Evolutionary conservation across 2,888 invertebrate genomes (phyloP).

Genomic region (Catocala nupta): DNA sequence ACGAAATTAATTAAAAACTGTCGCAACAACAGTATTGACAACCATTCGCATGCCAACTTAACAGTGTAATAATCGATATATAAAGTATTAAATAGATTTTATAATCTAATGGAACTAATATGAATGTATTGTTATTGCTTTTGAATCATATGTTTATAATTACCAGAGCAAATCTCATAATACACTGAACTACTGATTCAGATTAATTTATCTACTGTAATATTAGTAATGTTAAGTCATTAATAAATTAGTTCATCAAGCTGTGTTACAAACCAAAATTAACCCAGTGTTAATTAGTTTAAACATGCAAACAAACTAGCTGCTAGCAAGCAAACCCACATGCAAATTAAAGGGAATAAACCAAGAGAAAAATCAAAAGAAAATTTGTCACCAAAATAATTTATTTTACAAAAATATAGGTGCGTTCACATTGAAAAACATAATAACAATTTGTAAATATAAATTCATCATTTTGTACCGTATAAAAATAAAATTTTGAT

Average conservation of each 20-base stretch:
- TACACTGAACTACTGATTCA: background rate
- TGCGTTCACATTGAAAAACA: slow-evolving; percentile 44
- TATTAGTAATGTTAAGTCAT: slow-evolving; percentile 7
- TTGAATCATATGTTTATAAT: slow-evolving; percentile 3
- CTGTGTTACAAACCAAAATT: slow-evolving; percentile 18
- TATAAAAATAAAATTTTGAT: slow-evolving; percentile 26
- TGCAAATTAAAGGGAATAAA: slow-evolving; percentile 51
- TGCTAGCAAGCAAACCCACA: slow-evolving; percentile 56
- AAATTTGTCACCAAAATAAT: slow-evolving; percentile 66
- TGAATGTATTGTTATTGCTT: slow-evolving; percentile 22
- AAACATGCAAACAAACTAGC: slow-evolving; percentile 48
- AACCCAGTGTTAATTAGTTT: slow-evolving; percentile 21
- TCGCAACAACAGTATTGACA: slow-evolving; percentile 21
- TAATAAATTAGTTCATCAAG: slow-evolving; percentile 6
- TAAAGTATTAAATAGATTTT: slow-evolving; percentile 1
- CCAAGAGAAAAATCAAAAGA: slow-evolving; percentile 55
- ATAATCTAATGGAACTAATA: slow-evolving; percentile 6
- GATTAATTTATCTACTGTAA: background rate
- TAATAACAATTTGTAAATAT: slow-evolving; percentile 46
- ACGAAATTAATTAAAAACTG: slow-evolving; percentile 24
- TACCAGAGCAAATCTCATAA: background rate
- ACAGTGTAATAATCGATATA: slow-evolving; percentile 4
- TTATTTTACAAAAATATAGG: slow-evolving; percentile 48
- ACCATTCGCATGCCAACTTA: slow-evolving; percentile 25
- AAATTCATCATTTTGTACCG: slow-evolving; percentile 45